Base-by-base conservation (phyloP, 1,140 invertebrate species). In the Bombus turneri region DNA sequence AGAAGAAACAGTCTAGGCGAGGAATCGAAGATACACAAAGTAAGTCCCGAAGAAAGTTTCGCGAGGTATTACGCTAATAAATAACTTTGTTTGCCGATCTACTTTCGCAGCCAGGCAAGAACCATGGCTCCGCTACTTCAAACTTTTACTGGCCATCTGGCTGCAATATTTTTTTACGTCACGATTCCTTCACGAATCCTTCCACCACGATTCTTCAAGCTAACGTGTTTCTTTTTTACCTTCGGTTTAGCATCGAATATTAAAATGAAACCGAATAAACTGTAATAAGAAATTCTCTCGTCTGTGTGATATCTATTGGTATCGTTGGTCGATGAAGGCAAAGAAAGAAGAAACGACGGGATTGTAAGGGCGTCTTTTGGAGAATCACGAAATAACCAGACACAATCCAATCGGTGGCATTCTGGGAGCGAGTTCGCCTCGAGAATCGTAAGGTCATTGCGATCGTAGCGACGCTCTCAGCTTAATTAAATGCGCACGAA, bases 31-130 rank as follows among this genome's bases (percentile, higher is more conserved):
- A 68, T 83, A 81, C 59, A 71, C 68, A 74, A 37, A 72, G 62
- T 59, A 53, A 85, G 66, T 53, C 1, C 5, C 41, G 71, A 83
- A 59, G 57, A 79, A 90, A 90, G 72, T 90, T 90, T 84, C 39
- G 74, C 62, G 53, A 76, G 80, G 66, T 90, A 93, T 93, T 91
- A 92, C 85, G 73, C 89, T 93, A 93, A 93, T 92, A 93, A 91
- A 93, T 93, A 92, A 90, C 89, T 92, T 92, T 93, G 91, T 94
- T 94, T 93, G 93, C 90, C 90, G 71, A 89, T 85, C 79, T 86
- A 88, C 91, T 92, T 92, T 90, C 82, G 71, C 86, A 88, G 86
- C 89, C 86, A 90, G 47, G 34, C 43, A 37, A 71, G 28, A 69
- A 71, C 25, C 31, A 62, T 39, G 9, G 53, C 22, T 39, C 75